Conservation (phyloP, 2,113 vertebrate genomes). For the Peromyscus leucopus region DNA sequence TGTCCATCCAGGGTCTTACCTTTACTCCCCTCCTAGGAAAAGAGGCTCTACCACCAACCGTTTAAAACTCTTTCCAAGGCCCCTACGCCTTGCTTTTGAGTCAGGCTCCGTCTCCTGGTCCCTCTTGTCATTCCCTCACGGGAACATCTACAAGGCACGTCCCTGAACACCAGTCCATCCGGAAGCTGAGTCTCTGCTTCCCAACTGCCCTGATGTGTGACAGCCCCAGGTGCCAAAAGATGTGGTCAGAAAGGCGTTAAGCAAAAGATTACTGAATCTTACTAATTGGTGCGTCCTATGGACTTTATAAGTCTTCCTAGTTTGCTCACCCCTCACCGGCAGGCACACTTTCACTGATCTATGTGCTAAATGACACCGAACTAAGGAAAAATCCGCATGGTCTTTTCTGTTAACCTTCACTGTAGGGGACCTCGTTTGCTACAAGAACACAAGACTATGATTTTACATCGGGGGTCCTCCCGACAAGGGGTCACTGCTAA, state of each 20-base stretch:
- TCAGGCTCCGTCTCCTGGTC: neutral
- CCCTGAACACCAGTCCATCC: neutral
- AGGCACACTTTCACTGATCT: neutral
- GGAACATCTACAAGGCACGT: neutral
- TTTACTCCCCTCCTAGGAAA: neutral
- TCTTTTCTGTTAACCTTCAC: neutral
- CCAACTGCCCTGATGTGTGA: neutral
- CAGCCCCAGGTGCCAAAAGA: neutral
- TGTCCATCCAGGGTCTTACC: neutral
- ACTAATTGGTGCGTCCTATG: neutral
- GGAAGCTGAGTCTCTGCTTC: neutral
- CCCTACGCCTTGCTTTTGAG: neutral
- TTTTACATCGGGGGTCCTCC: neutral
- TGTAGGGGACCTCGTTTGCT: neutral
- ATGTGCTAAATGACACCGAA: neutral
- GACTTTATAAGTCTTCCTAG: neutral
- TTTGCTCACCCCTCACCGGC: neutral
- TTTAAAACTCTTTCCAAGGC: neutral
- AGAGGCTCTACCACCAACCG: neutral
- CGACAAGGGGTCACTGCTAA: neutral
- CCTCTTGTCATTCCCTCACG: too few species aligned
- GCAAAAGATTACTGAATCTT: neutral
- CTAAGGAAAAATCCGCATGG: neutral
- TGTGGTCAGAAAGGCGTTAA: rapidly evolving
- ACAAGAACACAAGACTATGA: neutral